A percentile compares a stretch with the other conserved stretches of the same genome.
These are phyloP conservation scores for Dissostichus mawsoni DNA, from an alignment of 2,113 vertebrate species.

Conservation along the genomic window DNA sequence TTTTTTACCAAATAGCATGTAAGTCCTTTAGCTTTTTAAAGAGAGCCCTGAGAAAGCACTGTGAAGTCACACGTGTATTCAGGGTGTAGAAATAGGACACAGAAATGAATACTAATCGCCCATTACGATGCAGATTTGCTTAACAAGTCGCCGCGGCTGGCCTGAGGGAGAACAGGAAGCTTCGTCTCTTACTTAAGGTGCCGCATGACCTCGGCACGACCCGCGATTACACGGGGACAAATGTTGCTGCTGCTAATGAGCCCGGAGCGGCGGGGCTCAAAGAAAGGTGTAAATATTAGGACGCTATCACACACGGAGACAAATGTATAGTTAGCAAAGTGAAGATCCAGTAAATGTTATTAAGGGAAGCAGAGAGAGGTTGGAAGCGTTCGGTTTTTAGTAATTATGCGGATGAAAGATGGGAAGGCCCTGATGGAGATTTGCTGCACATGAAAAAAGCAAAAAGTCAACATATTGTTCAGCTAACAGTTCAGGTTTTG, in stretches of 20 bases:
- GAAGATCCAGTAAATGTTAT: neutral
- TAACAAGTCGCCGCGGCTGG: constrained; percentile 46
- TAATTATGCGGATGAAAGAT: no score
- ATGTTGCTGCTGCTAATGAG: constrained; percentile 62
- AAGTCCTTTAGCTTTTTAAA: constrained; percentile 1
- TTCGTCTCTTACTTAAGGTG: constrained; percentile 54
- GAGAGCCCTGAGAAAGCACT: constrained; percentile 9
- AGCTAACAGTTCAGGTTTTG: no score
- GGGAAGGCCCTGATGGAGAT: no score
- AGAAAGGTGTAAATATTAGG: constrained; percentile 59
- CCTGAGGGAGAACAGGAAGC: constrained; percentile 61
- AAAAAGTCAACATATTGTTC: no score
- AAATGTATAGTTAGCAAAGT: neutral
- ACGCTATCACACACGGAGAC: neutral
- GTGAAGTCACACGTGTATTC: constrained; percentile 17
- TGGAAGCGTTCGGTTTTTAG: no score
- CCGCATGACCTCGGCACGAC: constrained; percentile 44
- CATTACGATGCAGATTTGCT: constrained; percentile 75
- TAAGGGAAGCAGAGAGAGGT: no score
- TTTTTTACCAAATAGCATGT: neutral
- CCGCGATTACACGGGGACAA: constrained; percentile 60
- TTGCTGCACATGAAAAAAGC: no score
- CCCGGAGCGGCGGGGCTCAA: constrained; percentile 44
- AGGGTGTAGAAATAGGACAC: constrained; percentile 27
- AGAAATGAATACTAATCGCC: constrained; percentile 71